Base-by-base conservation (phyloP, 2,113 vertebrate genomes). In the Phalacrocorax pelagicus region DNA sequence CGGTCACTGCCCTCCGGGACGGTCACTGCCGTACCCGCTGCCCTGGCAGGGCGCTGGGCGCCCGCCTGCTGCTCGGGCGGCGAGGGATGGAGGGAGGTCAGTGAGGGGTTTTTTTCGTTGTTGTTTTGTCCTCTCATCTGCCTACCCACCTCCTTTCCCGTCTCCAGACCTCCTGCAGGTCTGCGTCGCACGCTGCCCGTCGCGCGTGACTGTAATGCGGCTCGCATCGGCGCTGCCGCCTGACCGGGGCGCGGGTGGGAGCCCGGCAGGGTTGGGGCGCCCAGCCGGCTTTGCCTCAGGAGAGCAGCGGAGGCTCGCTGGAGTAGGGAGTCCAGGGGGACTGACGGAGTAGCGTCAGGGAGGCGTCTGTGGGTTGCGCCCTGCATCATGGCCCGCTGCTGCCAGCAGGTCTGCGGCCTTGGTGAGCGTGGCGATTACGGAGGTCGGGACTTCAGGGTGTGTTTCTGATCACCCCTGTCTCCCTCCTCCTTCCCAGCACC, bases 261-360 rank as follows among this genome's bases (percentile, higher is more conserved):
- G 44, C 44, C 16, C 44, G 44, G 44, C 44, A 15, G 42, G 29
- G 51, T 10, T 1, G 47, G 5, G 32, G 15, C 18, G 47, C 36
- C 15, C 26, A 2, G 51, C n/a, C 1, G 38, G 75, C 4, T 14
- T 61, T 15, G 1, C 42, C n/a, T 34, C 71, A 0, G 5, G 26
- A 7, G 32, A 15, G 44, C 44, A 46, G 44, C 16, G 44, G 16
- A 18, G 44, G 20, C 23, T 34, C 40, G 0, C 29, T 1, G 49
- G 20, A 2, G 12, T 1, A 2, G 10, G 23, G 7, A 8, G 11
- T 7, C 44, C 15, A 15, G 44, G 13, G 6, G 38, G 12, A 23
- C 30, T 6, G 20, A 3, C 47, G 0, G 1, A 14, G 49, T 0
- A 2, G 44, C 22, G 8, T 10, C 34, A 3, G 63, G 2, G 40